phyloP scores from a whole-genome alignment of 2,888 invertebrate genomes.

The Drosophila nr. perissopoda region DNA sequence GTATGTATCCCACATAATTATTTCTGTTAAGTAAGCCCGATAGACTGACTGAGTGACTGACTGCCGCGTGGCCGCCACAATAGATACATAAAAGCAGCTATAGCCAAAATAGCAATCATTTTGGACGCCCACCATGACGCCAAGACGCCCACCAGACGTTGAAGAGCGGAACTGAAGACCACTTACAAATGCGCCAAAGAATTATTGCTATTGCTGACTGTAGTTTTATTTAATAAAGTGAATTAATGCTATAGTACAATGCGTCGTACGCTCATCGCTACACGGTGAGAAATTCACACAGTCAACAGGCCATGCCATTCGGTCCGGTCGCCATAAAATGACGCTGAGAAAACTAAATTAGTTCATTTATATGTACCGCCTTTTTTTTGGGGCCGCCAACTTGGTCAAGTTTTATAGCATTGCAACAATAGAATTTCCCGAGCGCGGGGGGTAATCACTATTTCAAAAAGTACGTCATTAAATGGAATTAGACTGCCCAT shows the following conservation, averaged over 20 bases:
- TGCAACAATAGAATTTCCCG: conserved; percentile 60
- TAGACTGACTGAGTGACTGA: conserved; percentile 39
- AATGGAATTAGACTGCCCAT: conserved; percentile 12
- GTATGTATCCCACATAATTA: conserved; percentile 80
- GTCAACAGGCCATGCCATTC: conserved; percentile 14
- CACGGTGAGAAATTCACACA: conserved; percentile 80
- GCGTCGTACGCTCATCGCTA: conserved; percentile 39
- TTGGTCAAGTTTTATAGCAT: conserved; percentile 67
- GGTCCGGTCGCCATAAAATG: conserved; percentile 13
- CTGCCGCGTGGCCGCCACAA: conserved; percentile 67
- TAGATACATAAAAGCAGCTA: conserved; percentile 30
- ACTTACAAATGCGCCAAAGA: conserved; percentile 74
- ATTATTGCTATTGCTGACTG: conserved; percentile 66
- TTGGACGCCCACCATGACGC: conserved; percentile 76
- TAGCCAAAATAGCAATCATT: conserved; percentile 58
- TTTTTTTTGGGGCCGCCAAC: conserved; percentile 14
- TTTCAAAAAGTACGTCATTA: conserved; percentile 38
- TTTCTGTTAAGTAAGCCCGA: conserved; percentile 76
- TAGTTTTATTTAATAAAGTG: conserved; percentile 76
- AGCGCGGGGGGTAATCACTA: conserved; percentile 44
- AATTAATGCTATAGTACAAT: conserved; percentile 69
- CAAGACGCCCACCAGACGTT: conserved; percentile 47
- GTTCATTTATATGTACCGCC: conserved; percentile 65
- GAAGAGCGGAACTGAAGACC: conserved; percentile 59
- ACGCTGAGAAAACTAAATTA: conserved; percentile 68